These are phyloP conservation scores for Scolanthus callimorphus DNA, from an alignment of 92 coral and sea anemone genomes.

Conservation along the genomic window DNA sequence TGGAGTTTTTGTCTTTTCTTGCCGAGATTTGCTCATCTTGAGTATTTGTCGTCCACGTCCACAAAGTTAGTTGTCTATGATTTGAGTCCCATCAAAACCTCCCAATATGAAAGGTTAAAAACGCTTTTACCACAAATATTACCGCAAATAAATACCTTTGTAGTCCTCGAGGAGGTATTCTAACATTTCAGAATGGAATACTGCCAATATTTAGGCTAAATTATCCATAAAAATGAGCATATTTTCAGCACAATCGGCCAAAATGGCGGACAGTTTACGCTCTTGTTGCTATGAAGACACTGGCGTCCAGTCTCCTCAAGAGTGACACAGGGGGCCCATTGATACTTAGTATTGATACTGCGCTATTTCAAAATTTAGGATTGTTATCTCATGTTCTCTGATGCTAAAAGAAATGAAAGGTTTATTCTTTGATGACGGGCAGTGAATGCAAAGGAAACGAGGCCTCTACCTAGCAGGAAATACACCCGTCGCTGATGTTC, in stretches of 20 bases:
- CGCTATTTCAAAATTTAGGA: too few species aligned
- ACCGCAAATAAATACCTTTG: neutral
- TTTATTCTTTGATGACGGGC: too few species aligned
- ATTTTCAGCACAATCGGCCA: too few species aligned
- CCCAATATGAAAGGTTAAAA: neutral
- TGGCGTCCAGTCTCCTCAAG: slow-evolving; percentile 2
- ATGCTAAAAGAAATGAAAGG: too few species aligned
- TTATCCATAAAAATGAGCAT: too few species aligned
- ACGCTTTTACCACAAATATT: neutral
- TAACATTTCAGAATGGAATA: too few species aligned
- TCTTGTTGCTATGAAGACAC: slow-evolving; percentile 32
- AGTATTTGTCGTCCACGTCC: too few species aligned
- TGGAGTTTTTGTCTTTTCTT: slow-evolving; percentile 91
- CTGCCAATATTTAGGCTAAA: neutral
- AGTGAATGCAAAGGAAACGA: too few species aligned
- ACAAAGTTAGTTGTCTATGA: too few species aligned
- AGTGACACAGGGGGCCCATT: slow-evolving; percentile 20
- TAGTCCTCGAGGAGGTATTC: neutral
- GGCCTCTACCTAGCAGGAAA: too few species aligned
- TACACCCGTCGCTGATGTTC: too few species aligned
- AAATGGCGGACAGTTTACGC: slow-evolving; percentile 38
- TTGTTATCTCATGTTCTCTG: neutral
- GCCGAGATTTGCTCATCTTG: slow-evolving; percentile 90
- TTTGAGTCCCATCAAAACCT: too few species aligned
- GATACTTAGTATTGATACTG: neutral